Base-by-base conservation (phyloP, 2,797 vertebrate species). In the Danio tinwini region DNA sequence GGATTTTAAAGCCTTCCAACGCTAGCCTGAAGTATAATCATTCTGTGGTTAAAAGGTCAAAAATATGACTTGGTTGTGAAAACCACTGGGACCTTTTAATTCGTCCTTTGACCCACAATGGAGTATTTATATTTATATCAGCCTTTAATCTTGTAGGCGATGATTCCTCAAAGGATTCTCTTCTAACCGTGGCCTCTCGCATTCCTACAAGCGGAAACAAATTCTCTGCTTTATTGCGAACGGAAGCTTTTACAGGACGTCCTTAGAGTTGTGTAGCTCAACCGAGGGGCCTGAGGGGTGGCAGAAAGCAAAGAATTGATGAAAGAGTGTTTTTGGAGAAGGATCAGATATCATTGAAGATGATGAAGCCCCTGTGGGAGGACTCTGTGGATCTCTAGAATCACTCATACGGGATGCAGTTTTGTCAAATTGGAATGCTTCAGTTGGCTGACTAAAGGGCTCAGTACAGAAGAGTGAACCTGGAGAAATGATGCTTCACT, bases 311-410 rank as follows among this genome's bases (percentile, higher is more conserved):
- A 79, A 40, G 47, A 67, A 76, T 55, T 49, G 58, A 83, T 81
- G 75, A 81, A 75, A 80, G 42, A 77, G 37, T 40, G 65, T 76
- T 63, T 29, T 29, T 69, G 64, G 49, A 70, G 70, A 76, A 68
- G 70, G 80, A 87, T 76, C 65, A 74, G 70, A 83, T 75, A 81
- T 80, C 74, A 65, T 83, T 81, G 63, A 77, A 40, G 73, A 16
- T 45, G 19, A 59, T 61, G 67, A 56, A 72, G 70, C 61, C 75
- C 72, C 77, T 17, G 29, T 78, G 82, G 67, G 74, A 81, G 65
- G 62, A 72, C 65, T 75, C 17, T 52, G 17, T 71, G 74, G 40
- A 76, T 83, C 76, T 71, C 39, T 47, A 19, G 50, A 76, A 50
- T 80, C 82, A 59, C 61, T 84, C 82, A 49, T 61, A 75, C 65